A percentile compares a stretch with the other conserved stretches of the same genome.
phyloP scores from a whole-genome alignment of 2,113 vertebrate species.

The Shinisaurus crocodilurus region DNA sequence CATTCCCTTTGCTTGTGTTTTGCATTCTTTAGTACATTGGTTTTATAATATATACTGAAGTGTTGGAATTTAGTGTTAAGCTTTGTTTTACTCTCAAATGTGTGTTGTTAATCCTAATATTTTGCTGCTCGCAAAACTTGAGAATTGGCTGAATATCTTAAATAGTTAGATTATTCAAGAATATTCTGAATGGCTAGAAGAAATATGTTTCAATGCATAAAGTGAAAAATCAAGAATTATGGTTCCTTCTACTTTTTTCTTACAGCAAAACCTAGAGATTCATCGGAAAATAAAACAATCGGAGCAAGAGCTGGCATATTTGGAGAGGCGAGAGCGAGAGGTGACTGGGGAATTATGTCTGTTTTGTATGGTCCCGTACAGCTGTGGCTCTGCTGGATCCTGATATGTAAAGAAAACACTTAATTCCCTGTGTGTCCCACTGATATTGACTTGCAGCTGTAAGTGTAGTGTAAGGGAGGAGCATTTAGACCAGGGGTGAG shows the following conservation, averaged over 20 bases:
- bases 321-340: slow-evolving; percentile 94
- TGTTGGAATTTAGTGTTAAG: neutral
- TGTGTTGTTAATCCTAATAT: neutral
- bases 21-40: neutral
- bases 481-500: neutral
- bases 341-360: slow-evolving; percentile 45
- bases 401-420: neutral
- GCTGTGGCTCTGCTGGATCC: neutral
- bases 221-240: slow-evolving; percentile 10
- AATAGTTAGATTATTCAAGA: neutral
- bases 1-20: neutral
- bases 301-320: slow-evolving; percentile 91
- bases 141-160: neutral
- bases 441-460: neutral
- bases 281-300: slow-evolving; percentile 95
- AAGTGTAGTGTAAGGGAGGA: neutral
- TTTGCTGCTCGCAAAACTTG: neutral
- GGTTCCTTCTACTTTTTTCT: slow-evolving; percentile 45
- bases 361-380: neutral
- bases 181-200: neutral
- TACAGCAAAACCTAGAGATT: slow-evolving; percentile 97
- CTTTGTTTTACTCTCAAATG: neutral
- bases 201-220: neutral
- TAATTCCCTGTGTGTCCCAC: neutral
- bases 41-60: neutral